Evolutionary conservation across 2,888 invertebrate species (phyloP), one percentile per base, ranked within the genome.

Genomic region (Zhengitettix transpicula): DNA sequence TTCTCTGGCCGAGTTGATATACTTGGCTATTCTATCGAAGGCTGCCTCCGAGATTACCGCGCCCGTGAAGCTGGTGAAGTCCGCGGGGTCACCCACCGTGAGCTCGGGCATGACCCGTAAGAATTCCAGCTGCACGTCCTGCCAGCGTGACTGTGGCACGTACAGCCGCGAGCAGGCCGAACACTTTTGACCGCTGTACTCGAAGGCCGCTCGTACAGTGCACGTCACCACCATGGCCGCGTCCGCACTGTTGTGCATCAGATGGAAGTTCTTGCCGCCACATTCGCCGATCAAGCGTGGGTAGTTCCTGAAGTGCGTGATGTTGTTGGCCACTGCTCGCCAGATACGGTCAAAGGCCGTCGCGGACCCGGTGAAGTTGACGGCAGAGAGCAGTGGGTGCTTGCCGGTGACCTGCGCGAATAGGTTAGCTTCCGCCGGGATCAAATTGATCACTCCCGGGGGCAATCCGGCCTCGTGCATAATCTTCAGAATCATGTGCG

Each of bases 261-360:
- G 95, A 73, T 99, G 99, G 73, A 89, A 99, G 76, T 99, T 99
- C 74, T 99, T 99, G 41, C 99, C 99, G 58, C 99, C 99, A 74
- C 97, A 98, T 76, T 99, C 99, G 62, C 91, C 88, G 68, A 97
- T 87, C 58, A 99, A 75, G 65, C 96, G 82, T 0, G 99, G 99
- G 73, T 94, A 99, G 70, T 90, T 92, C 53, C 75, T 79, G 72
- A 95, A 99, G 2, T 73, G 81, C 66, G 81, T 79, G 54, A 99
- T 80, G 71, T 97, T 97, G 64, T 88, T 77, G 16, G 91, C 96
- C 41, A 97, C 93, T 72, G 90, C 88, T 67, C 83, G 83, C 97
- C 97, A 99, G 54, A 99, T 73, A 67, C 87, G 83, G 70, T 89
- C 87, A 72, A 97, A 97, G 40, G 96, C 97, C 61, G 86, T 87